Evolutionary conservation across 1,140 invertebrate species (phyloP).

Genomic region (Pantala flavescens): DNA sequence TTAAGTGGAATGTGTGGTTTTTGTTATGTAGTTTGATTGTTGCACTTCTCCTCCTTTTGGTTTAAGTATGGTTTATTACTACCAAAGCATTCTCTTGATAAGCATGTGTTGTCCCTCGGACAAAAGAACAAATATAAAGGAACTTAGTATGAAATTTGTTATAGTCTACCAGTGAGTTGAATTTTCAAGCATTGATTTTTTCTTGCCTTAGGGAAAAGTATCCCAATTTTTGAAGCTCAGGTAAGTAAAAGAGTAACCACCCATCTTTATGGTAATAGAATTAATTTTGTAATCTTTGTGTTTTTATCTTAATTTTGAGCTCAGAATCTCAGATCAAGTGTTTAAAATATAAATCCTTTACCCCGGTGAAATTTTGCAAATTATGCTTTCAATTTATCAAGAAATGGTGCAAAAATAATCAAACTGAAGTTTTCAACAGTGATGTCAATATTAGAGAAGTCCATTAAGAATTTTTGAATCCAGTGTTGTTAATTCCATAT

Average conservation of each 20-base stretch:
- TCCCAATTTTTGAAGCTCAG: conserved; percentile 5
- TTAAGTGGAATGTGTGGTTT: not conserved
- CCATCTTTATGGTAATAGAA: not conserved
- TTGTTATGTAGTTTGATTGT: not conserved
- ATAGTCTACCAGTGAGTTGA: not conserved
- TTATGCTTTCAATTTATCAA: not conserved
- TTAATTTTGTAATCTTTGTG: no score
- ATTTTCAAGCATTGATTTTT: not conserved
- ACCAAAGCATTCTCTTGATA: conserved; percentile 3
- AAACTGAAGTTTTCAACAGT: no score
- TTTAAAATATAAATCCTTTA: no score
- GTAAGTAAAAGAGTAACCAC: not conserved
- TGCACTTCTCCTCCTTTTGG: conserved; percentile 3
- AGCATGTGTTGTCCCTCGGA: conserved; percentile 3
- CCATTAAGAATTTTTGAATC: not conserved
- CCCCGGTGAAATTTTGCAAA: not conserved
- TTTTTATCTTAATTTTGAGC: no score
- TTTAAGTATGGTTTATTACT: not conserved
- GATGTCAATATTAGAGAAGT: no score
- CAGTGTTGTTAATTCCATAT: not conserved
- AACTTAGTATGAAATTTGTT: not conserved
- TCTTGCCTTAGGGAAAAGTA: not conserved
- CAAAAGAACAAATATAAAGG: not conserved
- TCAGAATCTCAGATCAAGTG: no score
- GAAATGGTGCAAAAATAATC: no score